Base-by-base conservation (phyloP, 37 sponge, comb jelly and placozoan genomes). In the Bolinopsis microptera region DNA sequence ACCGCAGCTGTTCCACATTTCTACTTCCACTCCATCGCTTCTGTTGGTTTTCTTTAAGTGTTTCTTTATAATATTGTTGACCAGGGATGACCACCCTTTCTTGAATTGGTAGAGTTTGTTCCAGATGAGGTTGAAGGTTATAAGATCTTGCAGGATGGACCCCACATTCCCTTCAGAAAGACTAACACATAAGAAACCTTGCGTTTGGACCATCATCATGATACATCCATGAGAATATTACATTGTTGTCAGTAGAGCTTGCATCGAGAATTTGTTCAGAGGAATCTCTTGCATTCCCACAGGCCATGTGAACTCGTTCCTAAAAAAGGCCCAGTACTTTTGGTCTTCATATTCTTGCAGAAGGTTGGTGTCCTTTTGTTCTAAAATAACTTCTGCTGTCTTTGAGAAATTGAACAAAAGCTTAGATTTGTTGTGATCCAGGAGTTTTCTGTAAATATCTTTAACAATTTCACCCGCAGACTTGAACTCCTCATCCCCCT, bases 271-370 rank as follows among this genome's bases (percentile, higher is more conserved):
- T 70, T 26, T 22, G 28, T 70, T 8, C 3, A 70, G 74, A n/a
- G 74, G 74, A 26, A 70, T 1, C 25, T 70, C 74, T 26, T 70
- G 28, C 30, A 26, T 26, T 70, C 74, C 74, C 16, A 70, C 74
- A 22, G 24, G 5, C 74, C 74, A 70, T 70, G 74, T 70, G 74
- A 70, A 70, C 74, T 70, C 2, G 74, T 70, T 70, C 74, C 74
- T 8, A n/a, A 70, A 70, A n/a, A 70, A 70, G 16, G 16, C 25
- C 74, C 74, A 70, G 26, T 70, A 70, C 26, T 70, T 22, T 3
- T 3, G 16, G 30, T 70, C 26, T 26, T 28, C 28, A 26, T 70
- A 26, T 26, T 70, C 30, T 26, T 70, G 74, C 16, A 70, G 74
- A n/a, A 70, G 74, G 74, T 70, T n/a, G 3, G 5, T 70, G 26